Percentiles rank a stretch among this genome's conserved stretches.
phyloP scores from a whole-genome alignment of 2,888 invertebrate genomes.

The Sisyra nigra region DNA sequence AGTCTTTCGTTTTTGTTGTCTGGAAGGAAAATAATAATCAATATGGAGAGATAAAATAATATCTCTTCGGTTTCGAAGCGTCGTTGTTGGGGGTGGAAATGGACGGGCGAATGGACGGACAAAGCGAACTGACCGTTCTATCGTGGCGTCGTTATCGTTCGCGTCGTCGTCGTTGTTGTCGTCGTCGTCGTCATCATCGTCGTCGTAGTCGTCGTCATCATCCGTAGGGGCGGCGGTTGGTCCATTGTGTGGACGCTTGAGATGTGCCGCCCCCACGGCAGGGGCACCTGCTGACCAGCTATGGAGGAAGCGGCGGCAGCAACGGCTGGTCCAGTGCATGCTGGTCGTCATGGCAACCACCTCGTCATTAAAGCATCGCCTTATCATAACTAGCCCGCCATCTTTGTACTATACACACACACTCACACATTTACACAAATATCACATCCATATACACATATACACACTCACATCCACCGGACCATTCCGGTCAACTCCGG shows the following conservation, averaged over 20 bases:
- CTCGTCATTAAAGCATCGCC: slow-evolving; percentile 38
- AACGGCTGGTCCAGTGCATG: slow-evolving; percentile 32
- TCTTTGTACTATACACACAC: slow-evolving; percentile 19
- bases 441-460: not conserved
- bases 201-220: not conserved
- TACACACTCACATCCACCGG: not conserved
- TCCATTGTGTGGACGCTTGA: not conserved
- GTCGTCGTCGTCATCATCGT: not conserved
- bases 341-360: slow-evolving; percentile 33
- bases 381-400: slow-evolving; percentile 35
- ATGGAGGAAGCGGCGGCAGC: slow-evolving; percentile 15
- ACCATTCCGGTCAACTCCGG: not conserved
- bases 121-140: too few species aligned
- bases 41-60: too few species aligned
- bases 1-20: too few species aligned
- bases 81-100: too few species aligned
- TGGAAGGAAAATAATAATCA: too few species aligned
- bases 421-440: too few species aligned
- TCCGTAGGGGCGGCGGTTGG: not conserved
- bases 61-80: too few species aligned
- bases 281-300: slow-evolving; percentile 16
- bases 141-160: not conserved
- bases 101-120: too few species aligned
- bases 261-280: slow-evolving; percentile 1
- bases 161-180: not conserved